Evolutionary conservation across 1,140 invertebrate genomes (phyloP), one percentile per base, ranked within the genome.

Genomic region (Leptonema lineaticorne): DNA sequence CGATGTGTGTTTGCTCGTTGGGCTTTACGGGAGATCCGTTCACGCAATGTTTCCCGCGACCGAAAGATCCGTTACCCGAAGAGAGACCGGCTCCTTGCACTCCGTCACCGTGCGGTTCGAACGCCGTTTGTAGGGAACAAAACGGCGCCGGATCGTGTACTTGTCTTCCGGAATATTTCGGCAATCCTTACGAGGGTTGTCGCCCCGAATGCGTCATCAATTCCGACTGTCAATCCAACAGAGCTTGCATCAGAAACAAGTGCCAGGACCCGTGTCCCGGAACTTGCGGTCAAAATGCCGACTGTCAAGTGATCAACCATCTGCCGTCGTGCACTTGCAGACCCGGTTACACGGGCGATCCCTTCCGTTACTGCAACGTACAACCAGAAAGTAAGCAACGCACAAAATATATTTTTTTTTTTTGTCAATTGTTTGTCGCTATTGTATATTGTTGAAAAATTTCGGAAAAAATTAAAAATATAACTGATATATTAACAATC

Each of bases 1-100:
- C 91, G 20, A 86, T 87, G 69, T 94, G 91, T 76, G 80, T 82
- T 30, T 93, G 91, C 77, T 77, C 83, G 68, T 69, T 78, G 22
- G 87, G 87, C 28, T 90, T 85, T 72, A 85, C 83, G 63, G 92
- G 92, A 30, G 84, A 93, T 81, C 87, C 91, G 6, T 91, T 91
- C 74, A 82, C 81, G 56, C 76, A 79, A 45, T 91, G 86, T 71
- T 71, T 60, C 73, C 69, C 46, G 76, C 76, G 74, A 75, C 69
- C 74, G 69, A 30, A 75, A 77, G 74, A 58, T n/a, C 72, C 76
- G 67, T 76, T 76, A 70, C 74, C 73, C 69, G 78, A 79, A 69
- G 78, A 82, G 75, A 74, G 75, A 46, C 75, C 80, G 29, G 83
- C 85, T 75, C 84, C 85, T n/a, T 88, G 87, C 72, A 69, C 78